These are phyloP conservation scores for Fragum sueziense DNA, from an alignment of 2,888 invertebrate species.

Conservation along the genomic window DNA sequence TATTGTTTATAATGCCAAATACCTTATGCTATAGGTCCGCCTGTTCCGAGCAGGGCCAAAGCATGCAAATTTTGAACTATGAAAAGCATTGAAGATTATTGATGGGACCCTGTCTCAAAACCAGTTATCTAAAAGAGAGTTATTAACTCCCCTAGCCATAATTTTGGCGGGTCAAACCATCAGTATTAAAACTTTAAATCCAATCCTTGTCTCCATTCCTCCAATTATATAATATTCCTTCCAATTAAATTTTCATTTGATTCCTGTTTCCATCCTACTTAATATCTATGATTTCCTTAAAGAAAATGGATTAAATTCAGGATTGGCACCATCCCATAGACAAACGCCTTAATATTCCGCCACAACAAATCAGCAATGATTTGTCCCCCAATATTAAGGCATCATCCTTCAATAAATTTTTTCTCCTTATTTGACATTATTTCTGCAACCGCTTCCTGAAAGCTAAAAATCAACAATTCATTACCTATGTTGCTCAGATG, in stretches of 20 bases:
- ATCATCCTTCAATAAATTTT: not conserved
- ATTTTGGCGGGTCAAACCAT: no score
- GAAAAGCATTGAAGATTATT: not conserved
- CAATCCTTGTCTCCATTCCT: not conserved
- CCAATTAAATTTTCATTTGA: no score
- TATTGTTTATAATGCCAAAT: no score
- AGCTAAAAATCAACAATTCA: not conserved
- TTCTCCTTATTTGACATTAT: not conserved
- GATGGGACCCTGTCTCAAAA: constrained; percentile 1
- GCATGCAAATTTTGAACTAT: not conserved
- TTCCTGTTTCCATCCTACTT: no score
- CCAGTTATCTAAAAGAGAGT: not conserved
- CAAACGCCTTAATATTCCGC: not conserved
- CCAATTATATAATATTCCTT: not conserved
- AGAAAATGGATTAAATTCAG: no score
- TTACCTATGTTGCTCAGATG: constrained; percentile 24
- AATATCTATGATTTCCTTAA: no score
- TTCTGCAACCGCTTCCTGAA: not conserved
- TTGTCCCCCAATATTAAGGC: constrained; percentile 1
- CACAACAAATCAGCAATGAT: not conserved
- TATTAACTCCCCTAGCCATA: not conserved
- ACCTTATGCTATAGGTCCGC: no score
- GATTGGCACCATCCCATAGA: not conserved
- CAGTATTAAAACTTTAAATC: not conserved
- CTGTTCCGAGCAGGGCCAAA: no score